Evolutionary conservation across 2,113 vertebrate genomes (phyloP).

Genomic region (Tichodroma muraria): DNA sequence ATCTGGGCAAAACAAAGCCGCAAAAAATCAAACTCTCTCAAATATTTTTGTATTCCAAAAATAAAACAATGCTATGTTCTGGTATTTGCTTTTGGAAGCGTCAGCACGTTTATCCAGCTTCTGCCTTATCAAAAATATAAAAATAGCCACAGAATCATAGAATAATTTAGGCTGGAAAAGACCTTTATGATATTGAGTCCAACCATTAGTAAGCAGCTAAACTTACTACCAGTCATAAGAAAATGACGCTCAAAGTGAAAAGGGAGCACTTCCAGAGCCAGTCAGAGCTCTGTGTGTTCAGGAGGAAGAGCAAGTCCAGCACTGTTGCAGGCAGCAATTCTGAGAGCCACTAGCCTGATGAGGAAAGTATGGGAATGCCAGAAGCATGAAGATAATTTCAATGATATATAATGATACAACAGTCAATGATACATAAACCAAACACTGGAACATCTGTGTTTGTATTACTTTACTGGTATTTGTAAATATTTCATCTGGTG

Average conservation of each 20-base stretch:
- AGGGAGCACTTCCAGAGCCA: neutral
- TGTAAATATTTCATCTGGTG: neutral
- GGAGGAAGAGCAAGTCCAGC: neutral
- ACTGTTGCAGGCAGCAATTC: neutral
- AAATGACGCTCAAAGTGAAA: neutral
- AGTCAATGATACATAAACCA: neutral
- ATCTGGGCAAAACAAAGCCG: neutral
- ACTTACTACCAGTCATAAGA: neutral
- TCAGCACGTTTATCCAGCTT: neutral
- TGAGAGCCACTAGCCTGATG: neutral
- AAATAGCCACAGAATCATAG: neutral
- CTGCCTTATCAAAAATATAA: neutral
- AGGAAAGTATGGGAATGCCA: neutral
- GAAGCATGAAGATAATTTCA: neutral
- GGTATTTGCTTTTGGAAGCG: neutral
- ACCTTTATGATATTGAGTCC: neutral
- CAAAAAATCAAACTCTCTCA: neutral
- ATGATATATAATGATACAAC: neutral
- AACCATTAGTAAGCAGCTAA: neutral
- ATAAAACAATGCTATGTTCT: fast-evolving
- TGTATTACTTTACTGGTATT: neutral
- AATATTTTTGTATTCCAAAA: neutral
- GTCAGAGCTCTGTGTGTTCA: neutral
- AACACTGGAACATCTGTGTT: neutral
- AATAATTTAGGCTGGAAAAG: neutral